These are phyloP conservation scores for Nowickia ferox DNA, from an alignment of 2,888 invertebrate species.

Conservation along the genomic window DNA sequence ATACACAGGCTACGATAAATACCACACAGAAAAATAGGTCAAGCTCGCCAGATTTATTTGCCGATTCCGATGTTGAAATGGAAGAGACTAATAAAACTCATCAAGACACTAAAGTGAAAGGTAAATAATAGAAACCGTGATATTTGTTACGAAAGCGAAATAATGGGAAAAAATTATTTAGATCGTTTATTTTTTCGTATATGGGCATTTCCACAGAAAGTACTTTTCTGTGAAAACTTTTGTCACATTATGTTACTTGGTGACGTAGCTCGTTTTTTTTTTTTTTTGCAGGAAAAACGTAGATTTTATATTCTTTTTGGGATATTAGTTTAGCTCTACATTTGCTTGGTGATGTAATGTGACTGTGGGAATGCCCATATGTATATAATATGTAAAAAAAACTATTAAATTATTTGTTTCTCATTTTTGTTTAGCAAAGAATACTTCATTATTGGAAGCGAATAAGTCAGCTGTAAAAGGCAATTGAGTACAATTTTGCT, in stretches of 20 bases:
- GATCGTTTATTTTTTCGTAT: too few relatives aligned
- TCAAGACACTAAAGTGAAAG: background rate
- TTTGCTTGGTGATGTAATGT: too few relatives aligned
- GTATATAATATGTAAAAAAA: too few relatives aligned
- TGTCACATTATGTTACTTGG: too few relatives aligned
- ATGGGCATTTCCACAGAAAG: too few relatives aligned
- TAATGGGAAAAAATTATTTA: constrained; percentile 6
- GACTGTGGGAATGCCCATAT: too few relatives aligned
- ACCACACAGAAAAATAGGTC: constrained; percentile 73
- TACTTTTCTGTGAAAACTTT: too few relatives aligned
- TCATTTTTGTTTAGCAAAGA: constrained; percentile 78
- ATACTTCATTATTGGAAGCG: constrained; percentile 53
- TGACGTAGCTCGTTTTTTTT: too few relatives aligned
- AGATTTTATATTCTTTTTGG: too few relatives aligned
- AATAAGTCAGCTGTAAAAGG: constrained; percentile 32
- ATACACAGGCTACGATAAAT: constrained; percentile 40
- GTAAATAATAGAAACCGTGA: constrained; percentile 25
- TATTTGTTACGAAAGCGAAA: background rate
- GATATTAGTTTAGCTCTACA: too few relatives aligned
- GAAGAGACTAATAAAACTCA: constrained; percentile 38
- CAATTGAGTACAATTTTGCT: constrained; percentile 21
- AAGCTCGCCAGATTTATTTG: constrained; percentile 81
- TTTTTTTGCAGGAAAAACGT: too few relatives aligned
- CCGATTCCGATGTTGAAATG: constrained; percentile 79
- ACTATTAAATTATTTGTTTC: constrained; percentile 2